Evolutionary conservation across 2,797 vertebrate species (phyloP).

Genomic region (Tarsius wallacei): DNA sequence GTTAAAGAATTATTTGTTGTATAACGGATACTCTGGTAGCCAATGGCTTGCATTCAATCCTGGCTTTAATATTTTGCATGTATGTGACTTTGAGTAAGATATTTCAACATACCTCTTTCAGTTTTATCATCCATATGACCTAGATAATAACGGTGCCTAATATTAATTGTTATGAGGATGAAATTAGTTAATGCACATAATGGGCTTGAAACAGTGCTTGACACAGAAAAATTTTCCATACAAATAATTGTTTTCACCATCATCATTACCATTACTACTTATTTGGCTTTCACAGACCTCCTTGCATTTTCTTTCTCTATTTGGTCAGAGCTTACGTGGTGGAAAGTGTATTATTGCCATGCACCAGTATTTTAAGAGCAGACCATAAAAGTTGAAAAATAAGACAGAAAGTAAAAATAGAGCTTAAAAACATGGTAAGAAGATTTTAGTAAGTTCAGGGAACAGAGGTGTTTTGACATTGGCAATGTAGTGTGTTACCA

Average conservation of each 20-base stretch:
- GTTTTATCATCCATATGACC: background rate
- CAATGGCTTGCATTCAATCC: background rate
- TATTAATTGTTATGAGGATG: background rate
- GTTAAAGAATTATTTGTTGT: background rate
- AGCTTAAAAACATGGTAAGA: background rate
- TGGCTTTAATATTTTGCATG: background rate
- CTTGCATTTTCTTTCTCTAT: background rate
- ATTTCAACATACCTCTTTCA: background rate
- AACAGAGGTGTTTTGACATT: background rate
- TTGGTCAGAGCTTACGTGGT: background rate
- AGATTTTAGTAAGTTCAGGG: background rate
- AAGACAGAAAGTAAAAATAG: background rate
- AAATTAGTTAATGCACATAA: background rate
- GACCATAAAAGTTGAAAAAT: background rate
- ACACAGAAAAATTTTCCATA: background rate
- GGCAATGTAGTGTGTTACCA: accelerated
- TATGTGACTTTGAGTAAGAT: background rate
- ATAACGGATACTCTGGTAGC: accelerated
- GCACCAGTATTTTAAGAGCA: background rate
- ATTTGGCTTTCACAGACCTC: background rate
- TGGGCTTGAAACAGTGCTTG: background rate
- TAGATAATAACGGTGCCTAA: background rate
- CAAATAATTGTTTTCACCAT: background rate
- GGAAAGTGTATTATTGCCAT: background rate
- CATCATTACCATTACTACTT: background rate